phyloP scores from a whole-genome alignment of 2,797 vertebrate genomes.

The Cossypha dichroa region DNA sequence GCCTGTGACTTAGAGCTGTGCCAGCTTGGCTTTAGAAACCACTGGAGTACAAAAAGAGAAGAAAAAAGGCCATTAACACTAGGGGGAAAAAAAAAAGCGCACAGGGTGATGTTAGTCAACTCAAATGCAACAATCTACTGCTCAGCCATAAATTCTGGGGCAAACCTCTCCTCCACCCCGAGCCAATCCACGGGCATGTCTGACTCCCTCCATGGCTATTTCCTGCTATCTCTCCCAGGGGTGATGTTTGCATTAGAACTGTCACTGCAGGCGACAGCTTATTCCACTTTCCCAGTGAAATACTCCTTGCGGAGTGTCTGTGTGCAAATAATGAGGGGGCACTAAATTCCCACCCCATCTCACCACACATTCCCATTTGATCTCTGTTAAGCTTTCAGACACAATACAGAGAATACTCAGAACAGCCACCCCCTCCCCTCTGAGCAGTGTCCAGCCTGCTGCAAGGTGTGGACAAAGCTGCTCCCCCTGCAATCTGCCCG shows the following conservation, averaged over 20 bases:
- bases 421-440: neutral
- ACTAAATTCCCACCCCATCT: neutral
- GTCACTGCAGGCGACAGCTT: neutral
- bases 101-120: neutral
- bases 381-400: neutral
- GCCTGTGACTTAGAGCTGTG: neutral
- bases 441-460: neutral
- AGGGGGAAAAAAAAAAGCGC: neutral
- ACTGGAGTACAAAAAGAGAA: neutral
- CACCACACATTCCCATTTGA: neutral
- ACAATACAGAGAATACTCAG: neutral
- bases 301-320: neutral
- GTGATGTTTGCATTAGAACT: neutral
- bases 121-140: neutral
- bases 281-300: slow-evolving; percentile 20
- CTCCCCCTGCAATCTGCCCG: neutral
- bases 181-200: neutral
- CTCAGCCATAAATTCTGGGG: neutral
- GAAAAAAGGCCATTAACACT: neutral
- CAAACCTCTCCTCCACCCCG: neutral
- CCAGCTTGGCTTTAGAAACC: neutral
- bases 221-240: neutral
- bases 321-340: slow-evolving; percentile 3
- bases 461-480: neutral
- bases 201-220: neutral